These are phyloP conservation scores for Drosophila pseudoobscura DNA, from an alignment of 1,140 invertebrate species.

Conservation along the genomic window DNA sequence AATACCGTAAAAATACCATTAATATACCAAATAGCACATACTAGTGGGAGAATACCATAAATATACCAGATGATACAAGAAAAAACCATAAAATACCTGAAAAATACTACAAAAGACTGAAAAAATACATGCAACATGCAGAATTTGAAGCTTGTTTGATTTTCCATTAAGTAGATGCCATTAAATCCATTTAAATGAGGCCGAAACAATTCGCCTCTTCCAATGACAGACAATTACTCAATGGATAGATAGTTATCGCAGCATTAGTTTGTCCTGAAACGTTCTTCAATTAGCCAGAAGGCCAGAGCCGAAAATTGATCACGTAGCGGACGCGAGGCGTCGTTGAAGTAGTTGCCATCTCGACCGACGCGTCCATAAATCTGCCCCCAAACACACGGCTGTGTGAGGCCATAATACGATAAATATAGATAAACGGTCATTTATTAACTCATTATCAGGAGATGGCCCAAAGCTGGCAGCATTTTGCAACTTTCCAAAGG, in stretches of 20 bases:
- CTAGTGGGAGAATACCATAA: no score
- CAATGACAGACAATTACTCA: not conserved
- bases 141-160: no score
- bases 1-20: no score
- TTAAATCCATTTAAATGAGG: no score
- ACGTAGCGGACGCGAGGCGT: constrained; percentile 21
- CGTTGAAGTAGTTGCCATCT: constrained; percentile 34
- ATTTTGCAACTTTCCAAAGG: constrained; percentile 67
- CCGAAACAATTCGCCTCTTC: not conserved
- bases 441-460: constrained; percentile 78
- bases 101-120: no score
- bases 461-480: constrained; percentile 45
- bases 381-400: constrained; percentile 11
- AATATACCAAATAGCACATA: no score
- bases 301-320: constrained; percentile 32
- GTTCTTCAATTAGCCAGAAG: constrained; percentile 23
- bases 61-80: no score
- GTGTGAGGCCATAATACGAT: constrained; percentile 22
- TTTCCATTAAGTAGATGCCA: no score
- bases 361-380: constrained; percentile 28
- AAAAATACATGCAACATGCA: no score
- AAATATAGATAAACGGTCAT: constrained; percentile 71
- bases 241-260: constrained; percentile 21
- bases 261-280: constrained; percentile 1
- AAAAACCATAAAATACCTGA: no score